Base-by-base conservation (phyloP, 92 coral and sea anemone genomes). In the Parazoanthus darwini region DNA sequence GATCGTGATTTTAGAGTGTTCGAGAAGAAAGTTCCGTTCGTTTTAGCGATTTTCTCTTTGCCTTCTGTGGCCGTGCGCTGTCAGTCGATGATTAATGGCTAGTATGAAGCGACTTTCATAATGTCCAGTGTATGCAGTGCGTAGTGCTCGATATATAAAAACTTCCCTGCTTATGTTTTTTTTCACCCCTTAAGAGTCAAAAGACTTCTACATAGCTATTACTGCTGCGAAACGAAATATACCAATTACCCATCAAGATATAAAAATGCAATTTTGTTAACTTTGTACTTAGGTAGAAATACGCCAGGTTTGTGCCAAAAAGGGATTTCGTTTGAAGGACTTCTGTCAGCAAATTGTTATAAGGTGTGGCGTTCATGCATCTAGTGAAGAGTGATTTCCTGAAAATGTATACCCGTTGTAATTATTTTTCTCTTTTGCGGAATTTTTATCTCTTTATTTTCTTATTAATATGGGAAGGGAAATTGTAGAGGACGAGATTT, bases 301-400 rank as follows among this genome's bases (percentile, higher is more conserved):
- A 67, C 58, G 59, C 86, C 58, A 83, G 44, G 26, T 48, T 71
- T 68, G 26, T 70, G 79, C 87, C 79, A 84, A 84, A 80, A 71
- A 73, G 29, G 78, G 70, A 63, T 63, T 43, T 84, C 58, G 65
- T 71, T 72, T 84, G 63, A 72, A 84, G 50, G 86, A 71, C 54
- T 84, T 71, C 87, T 84, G 77, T 84, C 87, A 84, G 59, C 87
- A 71, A 84, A 25, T 84, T 84, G 78, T 84, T 84, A 84, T 48
- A 26, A 84, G 87, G 87, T 84, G 87, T 84, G 87, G 79, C 87
- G 79, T 44, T 38, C 6, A 58, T 66, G 38, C 29, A 58, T 6
- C 76, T 4, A 73, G 87, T 54, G 87, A 46, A 25, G 78, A 84
- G 23, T 84, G 79, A 84, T 70, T 51, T 25, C 44, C 15, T 58